These are phyloP conservation scores for Trichosurus vulpecula DNA, from an alignment of 2,797 vertebrate genomes.

Conservation along the genomic window DNA sequence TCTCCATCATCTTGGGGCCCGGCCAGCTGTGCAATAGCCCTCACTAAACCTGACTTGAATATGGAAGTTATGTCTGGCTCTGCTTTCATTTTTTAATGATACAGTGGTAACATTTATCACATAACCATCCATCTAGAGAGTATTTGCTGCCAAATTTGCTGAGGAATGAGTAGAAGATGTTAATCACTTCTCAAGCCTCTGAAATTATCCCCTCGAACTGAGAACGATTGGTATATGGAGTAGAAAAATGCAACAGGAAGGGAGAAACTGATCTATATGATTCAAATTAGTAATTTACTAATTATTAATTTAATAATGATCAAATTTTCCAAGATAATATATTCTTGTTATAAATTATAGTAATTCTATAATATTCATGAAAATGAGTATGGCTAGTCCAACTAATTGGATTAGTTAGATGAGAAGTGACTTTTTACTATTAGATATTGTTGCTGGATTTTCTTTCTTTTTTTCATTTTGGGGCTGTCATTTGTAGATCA, in stretches of 20 bases:
- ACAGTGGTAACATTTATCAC: background rate
- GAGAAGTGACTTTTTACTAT: background rate
- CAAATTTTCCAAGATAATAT: background rate
- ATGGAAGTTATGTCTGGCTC: background rate
- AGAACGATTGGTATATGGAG: background rate
- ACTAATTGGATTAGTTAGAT: background rate
- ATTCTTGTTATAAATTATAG: background rate
- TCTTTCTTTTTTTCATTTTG: background rate
- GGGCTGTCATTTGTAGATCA: background rate
- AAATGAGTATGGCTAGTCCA: background rate
- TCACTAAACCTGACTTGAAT: background rate
- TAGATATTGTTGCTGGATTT: background rate
- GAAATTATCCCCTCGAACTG: background rate
- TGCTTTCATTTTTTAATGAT: background rate
- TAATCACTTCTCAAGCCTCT: background rate
- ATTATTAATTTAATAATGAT: slow-evolving; percentile 1
- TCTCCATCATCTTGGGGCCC: background rate
- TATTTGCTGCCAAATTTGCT: background rate
- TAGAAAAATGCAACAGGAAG: background rate
- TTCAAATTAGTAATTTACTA: background rate
- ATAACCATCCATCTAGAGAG: background rate
- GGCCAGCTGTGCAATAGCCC: background rate
- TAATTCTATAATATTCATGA: background rate
- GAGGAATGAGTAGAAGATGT: background rate
- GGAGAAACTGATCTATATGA: slow-evolving; percentile 2